Base-by-base conservation (phyloP, 2,113 vertebrate genomes). In the Amazona vittata region DNA sequence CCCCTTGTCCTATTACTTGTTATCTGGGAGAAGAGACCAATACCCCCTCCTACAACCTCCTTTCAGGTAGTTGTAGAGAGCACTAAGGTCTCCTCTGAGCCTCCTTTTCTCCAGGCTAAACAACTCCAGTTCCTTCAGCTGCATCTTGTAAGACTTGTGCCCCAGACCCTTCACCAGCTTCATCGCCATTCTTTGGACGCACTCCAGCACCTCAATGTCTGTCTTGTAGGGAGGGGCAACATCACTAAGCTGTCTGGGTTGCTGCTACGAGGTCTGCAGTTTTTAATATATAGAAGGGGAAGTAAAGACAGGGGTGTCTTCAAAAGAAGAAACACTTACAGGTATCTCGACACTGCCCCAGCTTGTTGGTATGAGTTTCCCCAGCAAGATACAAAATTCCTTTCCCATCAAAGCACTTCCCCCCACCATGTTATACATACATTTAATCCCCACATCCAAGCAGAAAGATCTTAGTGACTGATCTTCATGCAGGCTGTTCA, bases 371-470 rank as follows among this genome's bases (percentile, higher is more conserved):
- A 64, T 5, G 33, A 82, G 33, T 37, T 87, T 65, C 31, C 15
- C 9, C 44, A 83, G 41, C 15, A 86, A 74, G 35, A 77, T 11
- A 52, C 5, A 86, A 83, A 77, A 82, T 43, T 41, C 8, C 25
- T 75, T 81, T 81, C 50, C n/a, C 20, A 52, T 44, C 24, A 44
- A 59, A 93, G 20, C 3, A 3, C 39, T 43, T 87, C 21, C 55
- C 77, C 47, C 11, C 11, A 5, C 18, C 14, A 26, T 37, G 3
- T 73, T 76, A 79, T 11, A 75, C 2, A 25, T 7, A 60, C 5
- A 64, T 37, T 85, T 94, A 89, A 86, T 26, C 19, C 63, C 41
- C 46, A 46, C 13, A 83, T 13, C n/a, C 62, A 93, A 83, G 88
- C 24, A 75, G 60, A 65, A 88, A 33, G 33, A 53, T 43, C 12